Evolutionary conservation across 2,888 invertebrate species (phyloP).

Genomic region (Diarsia dahlii): DNA sequence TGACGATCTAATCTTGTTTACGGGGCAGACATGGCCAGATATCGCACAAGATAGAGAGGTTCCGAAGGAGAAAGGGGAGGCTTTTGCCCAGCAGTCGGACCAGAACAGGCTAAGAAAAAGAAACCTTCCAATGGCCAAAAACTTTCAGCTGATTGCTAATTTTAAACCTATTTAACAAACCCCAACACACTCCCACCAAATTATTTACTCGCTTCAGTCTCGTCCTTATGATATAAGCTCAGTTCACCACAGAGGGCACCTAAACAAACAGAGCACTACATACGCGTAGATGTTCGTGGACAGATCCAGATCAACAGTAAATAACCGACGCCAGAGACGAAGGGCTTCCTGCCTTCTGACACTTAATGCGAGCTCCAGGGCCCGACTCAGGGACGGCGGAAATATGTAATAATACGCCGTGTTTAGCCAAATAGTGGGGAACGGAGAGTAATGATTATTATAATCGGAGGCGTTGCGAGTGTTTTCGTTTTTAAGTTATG

Average conservation of each 20-base stretch:
- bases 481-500: conserved; percentile 43
- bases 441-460: conserved; percentile 42
- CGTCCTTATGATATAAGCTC: conserved; percentile 31
- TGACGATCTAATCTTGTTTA: not conserved
- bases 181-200: not conserved
- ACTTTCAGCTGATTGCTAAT: not conserved
- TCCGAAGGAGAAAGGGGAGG: not conserved
- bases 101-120: not conserved
- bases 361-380: conserved; percentile 76
- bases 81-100: not conserved
- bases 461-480: conserved; percentile 42
- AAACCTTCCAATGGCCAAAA: not conserved
- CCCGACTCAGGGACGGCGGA: conserved; percentile 49
- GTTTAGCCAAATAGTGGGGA: conserved; percentile 43
- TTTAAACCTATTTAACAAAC: not conserved
- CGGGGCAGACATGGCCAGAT: not conserved
- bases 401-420: conserved; percentile 51
- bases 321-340: conserved; percentile 84
- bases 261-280: conserved; percentile 70
- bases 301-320: conserved; percentile 87
- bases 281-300: conserved; percentile 68
- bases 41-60: not conserved
- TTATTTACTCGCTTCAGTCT: conserved; percentile 3
- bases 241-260: conserved; percentile 52
- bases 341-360: conserved; percentile 86